Evolutionary conservation across 2,888 invertebrate species (phyloP).

Genomic region (Euzophera pinguis): DNA sequence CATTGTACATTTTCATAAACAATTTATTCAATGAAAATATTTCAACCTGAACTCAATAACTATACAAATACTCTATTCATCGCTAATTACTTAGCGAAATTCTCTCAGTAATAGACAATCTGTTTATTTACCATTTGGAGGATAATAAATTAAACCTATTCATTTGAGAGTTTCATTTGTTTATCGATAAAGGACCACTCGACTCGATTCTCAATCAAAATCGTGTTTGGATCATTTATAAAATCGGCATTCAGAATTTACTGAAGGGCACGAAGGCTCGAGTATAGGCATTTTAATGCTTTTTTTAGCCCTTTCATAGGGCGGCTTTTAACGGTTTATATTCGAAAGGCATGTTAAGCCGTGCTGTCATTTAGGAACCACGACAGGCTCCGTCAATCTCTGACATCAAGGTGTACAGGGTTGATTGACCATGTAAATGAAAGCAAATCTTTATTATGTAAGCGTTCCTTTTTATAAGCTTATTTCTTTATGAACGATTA

Average conservation of each 20-base stretch:
- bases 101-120: neutral
- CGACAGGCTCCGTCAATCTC: too few relatives aligned
- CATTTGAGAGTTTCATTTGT: slow-evolving; percentile 27
- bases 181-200: slow-evolving; percentile 38
- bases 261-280: neutral
- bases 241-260: slow-evolving; percentile 28
- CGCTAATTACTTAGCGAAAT: slow-evolving; percentile 1
- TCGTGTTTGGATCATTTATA: slow-evolving; percentile 42
- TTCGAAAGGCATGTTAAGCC: too few relatives aligned
- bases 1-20: too few relatives aligned
- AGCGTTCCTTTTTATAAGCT: too few relatives aligned
- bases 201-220: slow-evolving; percentile 51
- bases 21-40: neutral
- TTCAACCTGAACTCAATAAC: neutral
- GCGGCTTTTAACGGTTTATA: too few relatives aligned
- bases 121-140: slow-evolving; percentile 13
- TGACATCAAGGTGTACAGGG: too few relatives aligned
- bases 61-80: neutral
- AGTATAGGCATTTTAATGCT: too few relatives aligned
- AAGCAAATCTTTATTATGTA: too few relatives aligned
- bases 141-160: slow-evolving; percentile 46
- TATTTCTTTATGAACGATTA: too few relatives aligned
- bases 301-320: too few relatives aligned
- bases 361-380: too few relatives aligned
- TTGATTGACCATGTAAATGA: too few relatives aligned